A percentile compares a stretch with the other conserved stretches of the same genome.
phyloP scores from a whole-genome alignment of 2,888 invertebrate genomes.

The Deroplatys truncata region DNA sequence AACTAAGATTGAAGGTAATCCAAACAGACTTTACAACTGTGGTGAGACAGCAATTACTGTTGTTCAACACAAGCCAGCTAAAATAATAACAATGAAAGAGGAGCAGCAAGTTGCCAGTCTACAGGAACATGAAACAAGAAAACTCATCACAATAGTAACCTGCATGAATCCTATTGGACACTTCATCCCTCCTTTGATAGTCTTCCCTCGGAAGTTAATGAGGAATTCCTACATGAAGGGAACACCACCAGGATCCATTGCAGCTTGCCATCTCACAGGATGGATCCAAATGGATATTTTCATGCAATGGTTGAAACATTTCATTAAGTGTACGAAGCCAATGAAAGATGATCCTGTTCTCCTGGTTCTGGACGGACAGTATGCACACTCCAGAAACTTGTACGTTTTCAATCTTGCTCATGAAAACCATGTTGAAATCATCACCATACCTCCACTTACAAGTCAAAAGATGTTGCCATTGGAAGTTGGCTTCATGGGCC shows the following conservation, averaged over 20 bases:
- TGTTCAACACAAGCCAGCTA: constrained; percentile 28
- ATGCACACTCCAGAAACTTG: constrained; percentile 31
- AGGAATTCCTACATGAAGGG: constrained; percentile 36
- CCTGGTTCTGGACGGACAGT: constrained; percentile 34
- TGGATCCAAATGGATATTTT: constrained; percentile 29
- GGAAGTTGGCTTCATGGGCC: constrained; percentile 21
- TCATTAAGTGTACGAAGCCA: constrained; percentile 25
- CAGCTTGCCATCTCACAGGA: constrained; percentile 35
- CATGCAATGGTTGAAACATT: constrained; percentile 22
- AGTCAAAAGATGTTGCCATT: background rate
- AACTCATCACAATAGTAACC: constrained; percentile 35
- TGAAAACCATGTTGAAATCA: background rate
- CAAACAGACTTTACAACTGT: background rate
- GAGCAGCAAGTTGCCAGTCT: constrained; percentile 38
- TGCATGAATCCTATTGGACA: constrained; percentile 38
- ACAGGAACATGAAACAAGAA: constrained; percentile 39
- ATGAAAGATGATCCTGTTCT: constrained; percentile 31
- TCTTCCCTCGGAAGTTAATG: constrained; percentile 39
- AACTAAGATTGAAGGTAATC: background rate
- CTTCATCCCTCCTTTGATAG: constrained; percentile 39
- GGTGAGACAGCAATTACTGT: constrained; percentile 41
- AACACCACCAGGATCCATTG: constrained; percentile 37
- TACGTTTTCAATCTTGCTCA: constrained; percentile 32
- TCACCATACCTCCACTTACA: background rate
- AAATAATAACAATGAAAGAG: constrained; percentile 37